phyloP scores from a whole-genome alignment of 1,140 invertebrate genomes.

The Bombus impatiens region DNA sequence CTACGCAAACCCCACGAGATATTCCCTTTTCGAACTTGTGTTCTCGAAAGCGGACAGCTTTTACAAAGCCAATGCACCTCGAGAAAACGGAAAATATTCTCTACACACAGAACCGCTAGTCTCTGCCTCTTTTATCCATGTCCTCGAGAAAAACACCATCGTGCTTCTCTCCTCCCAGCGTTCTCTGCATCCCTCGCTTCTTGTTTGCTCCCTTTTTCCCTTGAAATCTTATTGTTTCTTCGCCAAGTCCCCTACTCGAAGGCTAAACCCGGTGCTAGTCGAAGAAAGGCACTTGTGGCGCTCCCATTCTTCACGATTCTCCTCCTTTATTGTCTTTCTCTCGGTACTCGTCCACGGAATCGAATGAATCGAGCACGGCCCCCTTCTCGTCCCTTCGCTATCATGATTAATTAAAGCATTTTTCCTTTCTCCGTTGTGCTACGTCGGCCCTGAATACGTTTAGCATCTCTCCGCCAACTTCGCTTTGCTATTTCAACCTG shows the following conservation, averaged over 20 bases:
- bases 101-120: not conserved
- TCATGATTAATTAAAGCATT: slow-evolving; percentile 39
- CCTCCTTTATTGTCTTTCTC: slow-evolving; percentile 28
- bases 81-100: slow-evolving; percentile 37
- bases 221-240: slow-evolving; percentile 19
- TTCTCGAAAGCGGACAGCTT: not conserved
- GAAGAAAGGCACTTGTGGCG: slow-evolving; percentile 38
- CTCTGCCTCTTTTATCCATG: slow-evolving; percentile 7
- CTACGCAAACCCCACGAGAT: not conserved
- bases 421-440: not conserved
- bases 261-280: not conserved
- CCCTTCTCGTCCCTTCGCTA: not conserved
- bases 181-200: not conserved
- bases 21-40: not conserved
- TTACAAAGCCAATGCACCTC: not conserved
- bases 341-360: slow-evolving; percentile 6
- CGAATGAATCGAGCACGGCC: slow-evolving; percentile 6
- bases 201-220: not conserved
- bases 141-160: not conserved
- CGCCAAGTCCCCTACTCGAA: not conserved
- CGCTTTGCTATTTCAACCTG: not conserved
- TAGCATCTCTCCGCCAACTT: not conserved
- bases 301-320: not conserved
- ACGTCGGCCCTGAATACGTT: not conserved
- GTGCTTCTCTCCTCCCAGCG: not conserved